Evolutionary conservation across 2,113 vertebrate species (phyloP), one percentile per base, ranked within the genome.

Genomic region (Ranitomeya imitator): DNA sequence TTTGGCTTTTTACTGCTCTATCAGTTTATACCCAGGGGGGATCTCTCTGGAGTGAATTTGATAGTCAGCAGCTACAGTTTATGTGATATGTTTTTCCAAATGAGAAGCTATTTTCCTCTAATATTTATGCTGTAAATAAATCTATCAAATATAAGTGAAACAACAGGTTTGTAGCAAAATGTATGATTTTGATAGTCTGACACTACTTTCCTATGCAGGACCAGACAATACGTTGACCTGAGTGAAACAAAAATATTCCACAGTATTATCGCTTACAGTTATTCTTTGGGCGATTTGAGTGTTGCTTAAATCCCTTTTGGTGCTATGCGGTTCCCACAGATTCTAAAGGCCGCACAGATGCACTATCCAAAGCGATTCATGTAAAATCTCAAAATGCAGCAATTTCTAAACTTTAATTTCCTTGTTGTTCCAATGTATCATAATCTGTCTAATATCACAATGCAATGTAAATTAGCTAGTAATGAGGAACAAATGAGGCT

Each of bases 1-100:
- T 16, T 73, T 74, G 10, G 23, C 67, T 60, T 85, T 74, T 76
- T 85, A 85, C 55, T 74, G 69, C 83, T 85, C 69, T 52, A 77
- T 78, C 85, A 61, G 73, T 86, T 86, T 86, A 86, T 86, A 37
- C 73, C 85, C 85, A 23, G 83, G 31, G 84, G 85, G 73, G 85
- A 86, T 59, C 85, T 78, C 23, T 77, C 57, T 78, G 55, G 85
- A 77, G 71, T 78, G 57, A 77, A 77, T 86, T 63, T 86, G 85
- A 77, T 78, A 77, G 71, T 85, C 69, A 85, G 69, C 71, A 63
- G 55, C 57, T 86, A 61, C 76, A 9, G 12, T 86, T 86, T 86
- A 86, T 86, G 73, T 19, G 59, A 61, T 86, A 21, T 86, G 31
- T 78, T 86, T 86, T 86, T 86, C 67, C 85, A 63, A 77, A 77